Evolutionary conservation across 2,888 invertebrate species (phyloP).

Genomic region (Limnephilus marmoratus): DNA sequence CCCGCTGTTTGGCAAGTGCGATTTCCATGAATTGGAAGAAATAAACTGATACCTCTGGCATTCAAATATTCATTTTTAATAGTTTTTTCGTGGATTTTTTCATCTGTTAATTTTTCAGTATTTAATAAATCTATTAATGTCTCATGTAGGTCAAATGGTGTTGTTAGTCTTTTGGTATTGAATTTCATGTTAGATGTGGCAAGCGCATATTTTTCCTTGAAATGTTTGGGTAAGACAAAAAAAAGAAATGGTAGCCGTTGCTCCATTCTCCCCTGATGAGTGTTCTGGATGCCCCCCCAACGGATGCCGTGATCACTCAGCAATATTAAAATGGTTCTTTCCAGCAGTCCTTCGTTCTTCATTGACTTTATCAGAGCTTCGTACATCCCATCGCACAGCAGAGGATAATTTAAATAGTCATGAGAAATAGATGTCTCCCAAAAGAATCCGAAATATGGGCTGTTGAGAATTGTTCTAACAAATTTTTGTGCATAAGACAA

Average conservation of each 20-base stretch:
- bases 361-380: slow-evolving; percentile 78
- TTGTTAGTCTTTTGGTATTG: slow-evolving; percentile 86
- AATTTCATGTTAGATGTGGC: slow-evolving; percentile 81
- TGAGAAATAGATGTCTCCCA: slow-evolving; percentile 92
- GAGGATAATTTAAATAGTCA: slow-evolving; percentile 88
- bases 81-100: slow-evolving; percentile 71
- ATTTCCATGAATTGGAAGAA: slow-evolving; percentile 82
- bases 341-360: slow-evolving; percentile 76
- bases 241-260: slow-evolving; percentile 91
- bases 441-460: slow-evolving; percentile 87
- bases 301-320: slow-evolving; percentile 95
- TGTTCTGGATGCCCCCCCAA: slow-evolving; percentile 89
- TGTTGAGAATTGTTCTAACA: slow-evolving; percentile 77
- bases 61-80: slow-evolving; percentile 70
- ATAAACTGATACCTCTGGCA: slow-evolving; percentile 85
- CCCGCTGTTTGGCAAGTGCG: slow-evolving; percentile 87
- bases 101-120: slow-evolving; percentile 73
- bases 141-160: slow-evolving; percentile 90
- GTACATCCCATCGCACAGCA: slow-evolving; percentile 83
- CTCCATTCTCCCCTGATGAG: slow-evolving; percentile 91
- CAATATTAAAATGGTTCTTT: slow-evolving; percentile 83
- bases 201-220: slow-evolving; percentile 79
- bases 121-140: slow-evolving; percentile 85
- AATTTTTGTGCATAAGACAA: slow-evolving; percentile 84
- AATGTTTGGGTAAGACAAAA: slow-evolving; percentile 84